These are phyloP conservation scores for Pitta sordida DNA, from an alignment of 2,113 vertebrate species.

Conservation along the genomic window DNA sequence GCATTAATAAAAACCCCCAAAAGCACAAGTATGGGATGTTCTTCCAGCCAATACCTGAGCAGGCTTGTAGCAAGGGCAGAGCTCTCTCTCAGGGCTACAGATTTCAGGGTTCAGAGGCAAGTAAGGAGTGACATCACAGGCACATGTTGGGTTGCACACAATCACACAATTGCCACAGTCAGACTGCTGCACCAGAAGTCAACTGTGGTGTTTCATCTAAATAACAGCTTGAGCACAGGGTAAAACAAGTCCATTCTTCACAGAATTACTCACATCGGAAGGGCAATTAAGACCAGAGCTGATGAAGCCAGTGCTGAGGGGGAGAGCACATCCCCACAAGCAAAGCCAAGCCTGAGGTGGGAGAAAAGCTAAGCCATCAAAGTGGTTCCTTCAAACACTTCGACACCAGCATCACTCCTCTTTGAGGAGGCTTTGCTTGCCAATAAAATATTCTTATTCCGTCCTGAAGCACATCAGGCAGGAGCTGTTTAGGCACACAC, in stretches of 20 bases:
- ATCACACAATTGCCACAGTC: rapidly evolving
- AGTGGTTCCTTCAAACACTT: background rate
- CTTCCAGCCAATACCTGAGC: background rate
- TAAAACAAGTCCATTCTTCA: background rate
- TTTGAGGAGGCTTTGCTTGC: background rate
- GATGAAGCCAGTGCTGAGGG: background rate
- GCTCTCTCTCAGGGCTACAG: background rate
- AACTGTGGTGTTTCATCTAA: background rate
- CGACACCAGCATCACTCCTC: background rate
- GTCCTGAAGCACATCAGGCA: background rate
- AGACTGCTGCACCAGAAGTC: background rate
- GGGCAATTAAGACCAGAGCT: background rate
- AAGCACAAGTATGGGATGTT: background rate
- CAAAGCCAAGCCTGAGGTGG: background rate
- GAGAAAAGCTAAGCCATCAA: background rate
- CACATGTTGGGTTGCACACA: rapidly evolving
- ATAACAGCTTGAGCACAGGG: background rate
- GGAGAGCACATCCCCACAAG: background rate
- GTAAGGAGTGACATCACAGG: background rate
- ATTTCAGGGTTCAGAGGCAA: background rate
- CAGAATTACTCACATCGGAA: background rate
- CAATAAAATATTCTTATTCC: background rate
- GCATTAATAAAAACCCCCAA: background rate
- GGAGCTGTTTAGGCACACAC: background rate
- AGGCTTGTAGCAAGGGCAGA: background rate